Evolutionary conservation across 2,797 vertebrate species (phyloP).

Genomic region (Syngnathus rostellatus): DNA sequence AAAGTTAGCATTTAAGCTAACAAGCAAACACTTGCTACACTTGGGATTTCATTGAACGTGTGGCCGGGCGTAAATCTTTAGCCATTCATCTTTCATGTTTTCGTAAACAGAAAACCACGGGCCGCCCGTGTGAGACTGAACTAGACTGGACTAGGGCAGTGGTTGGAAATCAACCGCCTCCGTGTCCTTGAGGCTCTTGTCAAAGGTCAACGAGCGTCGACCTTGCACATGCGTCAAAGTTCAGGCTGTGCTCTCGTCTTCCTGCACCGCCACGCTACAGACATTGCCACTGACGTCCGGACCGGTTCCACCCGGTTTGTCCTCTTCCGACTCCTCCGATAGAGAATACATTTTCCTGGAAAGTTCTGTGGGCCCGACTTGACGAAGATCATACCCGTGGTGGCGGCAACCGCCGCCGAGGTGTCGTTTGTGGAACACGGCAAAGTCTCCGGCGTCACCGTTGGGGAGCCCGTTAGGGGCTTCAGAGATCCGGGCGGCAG

Average conservation of each 20-base stretch:
- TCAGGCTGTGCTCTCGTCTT: constrained; percentile 5
- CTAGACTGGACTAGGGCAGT: background rate
- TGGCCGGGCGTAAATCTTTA: too few species aligned
- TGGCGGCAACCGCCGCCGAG: constrained; percentile 21
- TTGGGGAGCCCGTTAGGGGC: constrained; percentile 74
- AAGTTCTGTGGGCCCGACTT: constrained; percentile 33
- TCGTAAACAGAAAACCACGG: background rate
- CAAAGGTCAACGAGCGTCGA: background rate
- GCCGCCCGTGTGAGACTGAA: background rate
- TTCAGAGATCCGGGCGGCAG: constrained; percentile 62
- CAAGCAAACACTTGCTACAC: background rate
- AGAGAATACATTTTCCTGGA: constrained; percentile 80
- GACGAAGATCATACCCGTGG: constrained; percentile 28
- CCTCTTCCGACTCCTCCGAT: constrained; percentile 78
- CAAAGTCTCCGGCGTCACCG: constrained; percentile 67
- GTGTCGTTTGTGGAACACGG: constrained; percentile 76
- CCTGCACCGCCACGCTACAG: background rate
- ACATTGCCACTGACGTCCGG: constrained; percentile 10
- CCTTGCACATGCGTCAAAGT: background rate
- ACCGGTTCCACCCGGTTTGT: constrained; percentile 32
- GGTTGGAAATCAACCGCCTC: background rate
- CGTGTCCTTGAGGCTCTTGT: background rate
- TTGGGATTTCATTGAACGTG: background rate
- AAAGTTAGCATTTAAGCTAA: background rate
- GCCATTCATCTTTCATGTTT: background rate